Evolutionary conservation across 1,140 invertebrate genomes (phyloP), one percentile per base, ranked within the genome.

Genomic region (Dreissena rostriformis): DNA sequence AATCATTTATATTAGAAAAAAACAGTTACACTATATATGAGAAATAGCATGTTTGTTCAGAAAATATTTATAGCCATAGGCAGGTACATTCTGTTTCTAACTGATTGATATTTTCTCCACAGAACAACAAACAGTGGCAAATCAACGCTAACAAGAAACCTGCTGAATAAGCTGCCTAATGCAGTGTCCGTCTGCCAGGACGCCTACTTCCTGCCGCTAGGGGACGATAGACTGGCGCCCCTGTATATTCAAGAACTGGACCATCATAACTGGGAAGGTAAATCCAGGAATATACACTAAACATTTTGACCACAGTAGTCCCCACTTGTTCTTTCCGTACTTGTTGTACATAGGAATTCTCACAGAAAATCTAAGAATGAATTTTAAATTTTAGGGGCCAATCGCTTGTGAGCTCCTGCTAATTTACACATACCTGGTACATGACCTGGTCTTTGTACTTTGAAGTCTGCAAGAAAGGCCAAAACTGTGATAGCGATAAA

Each of bases 101-200:
- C 39, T 39, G 39, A 2, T 39, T 5, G 39, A 39, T 12, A n/a
- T 24, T 61, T 55, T 53, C 11, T 24, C 66, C 57, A 55, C 81
- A 91, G 90, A 71, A 75, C 84, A 24, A 91, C 89, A 61, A 90
- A 90, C 65, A 85, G 88, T 78, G 90, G 90, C n/a, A 91, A 91
- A 67, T 85, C 88, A 14, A 85, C 89, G 22, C 24, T 89, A 24
- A 74, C 86, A 15, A n/a, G 77, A 0, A 86, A 85, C 70, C 84
- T 91, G 57, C n/a, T 77, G 17, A 55, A 85, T 28, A 19, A 73
- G 14, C 85, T 91, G 63, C 86, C 88, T 14, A 55, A 75, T 7
- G 79, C 85, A 52, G 19, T 51, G 0, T 76, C 72, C 15, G 79
- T 91, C 12, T 85, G 83, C 70, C 90, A 90, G 65, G 90, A 91